Conservation (phyloP, 1,140 invertebrate genomes). For the Hirudo medicinalis region DNA sequence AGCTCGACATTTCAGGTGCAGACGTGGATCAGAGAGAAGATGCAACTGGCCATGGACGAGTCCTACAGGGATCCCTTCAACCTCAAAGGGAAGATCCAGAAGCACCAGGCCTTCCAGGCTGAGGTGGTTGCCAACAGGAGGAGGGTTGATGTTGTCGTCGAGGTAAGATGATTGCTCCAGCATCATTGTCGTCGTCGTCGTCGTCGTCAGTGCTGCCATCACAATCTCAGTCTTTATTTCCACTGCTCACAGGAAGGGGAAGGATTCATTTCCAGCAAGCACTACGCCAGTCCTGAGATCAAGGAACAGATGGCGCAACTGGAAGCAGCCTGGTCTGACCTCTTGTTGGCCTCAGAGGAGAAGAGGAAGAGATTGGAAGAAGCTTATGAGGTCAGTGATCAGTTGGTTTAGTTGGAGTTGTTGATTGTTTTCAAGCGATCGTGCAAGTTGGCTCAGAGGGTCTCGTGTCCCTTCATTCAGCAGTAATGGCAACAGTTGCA, state of each 20-base stretch:
- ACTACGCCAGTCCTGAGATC: conserved; percentile 62
- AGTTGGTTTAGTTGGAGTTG: conserved; percentile 82
- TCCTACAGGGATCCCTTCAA: conserved; percentile 61
- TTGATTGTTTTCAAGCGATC: conserved; percentile 47
- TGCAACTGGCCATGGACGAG: conserved; percentile 94
- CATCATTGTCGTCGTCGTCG: neutral
- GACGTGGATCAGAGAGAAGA: conserved; percentile 96
- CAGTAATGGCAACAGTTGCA: too few species aligned
- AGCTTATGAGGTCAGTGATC: conserved; percentile 46
- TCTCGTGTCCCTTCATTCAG: too few species aligned
- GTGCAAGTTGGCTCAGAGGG: too few species aligned
- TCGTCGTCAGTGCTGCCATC: neutral
- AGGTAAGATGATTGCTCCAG: conserved; percentile 7
- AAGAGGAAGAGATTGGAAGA: conserved; percentile 78
- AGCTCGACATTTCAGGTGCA: conserved; percentile 44
- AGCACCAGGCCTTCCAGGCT: conserved; percentile 84
- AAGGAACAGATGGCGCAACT: conserved; percentile 71
- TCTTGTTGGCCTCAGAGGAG: conserved; percentile 74
- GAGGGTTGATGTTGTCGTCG: conserved; percentile 82
- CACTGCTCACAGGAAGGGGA: conserved; percentile 48
- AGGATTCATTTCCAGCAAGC: conserved; percentile 57
- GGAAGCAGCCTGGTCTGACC: conserved; percentile 72
- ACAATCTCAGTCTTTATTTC: too few species aligned
- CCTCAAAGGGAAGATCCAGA: conserved; percentile 78
- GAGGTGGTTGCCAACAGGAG: conserved; percentile 46